Evolutionary conservation across 2,113 vertebrate genomes (phyloP).

Genomic region (Chamaetylas fuelleborni): DNA sequence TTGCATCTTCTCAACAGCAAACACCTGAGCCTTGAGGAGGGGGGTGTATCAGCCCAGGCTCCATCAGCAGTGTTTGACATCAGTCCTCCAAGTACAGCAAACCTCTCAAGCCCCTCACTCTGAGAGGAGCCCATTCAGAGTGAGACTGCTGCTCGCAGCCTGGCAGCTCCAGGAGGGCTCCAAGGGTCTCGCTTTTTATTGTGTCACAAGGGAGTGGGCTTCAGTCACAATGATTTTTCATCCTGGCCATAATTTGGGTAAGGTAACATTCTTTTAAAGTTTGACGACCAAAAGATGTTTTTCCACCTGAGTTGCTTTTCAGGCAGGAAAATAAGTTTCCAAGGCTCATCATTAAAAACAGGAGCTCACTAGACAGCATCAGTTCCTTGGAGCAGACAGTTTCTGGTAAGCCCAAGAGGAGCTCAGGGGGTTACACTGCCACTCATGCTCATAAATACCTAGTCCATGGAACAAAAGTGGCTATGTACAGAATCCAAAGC

Average conservation of each 20-base stretch:
- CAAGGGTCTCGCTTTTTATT: background rate
- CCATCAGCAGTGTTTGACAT: fast-evolving
- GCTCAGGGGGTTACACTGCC: background rate
- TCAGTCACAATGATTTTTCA: background rate
- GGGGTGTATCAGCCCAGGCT: background rate
- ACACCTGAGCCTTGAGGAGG: background rate
- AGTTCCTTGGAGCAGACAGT: background rate
- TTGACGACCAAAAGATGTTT: background rate
- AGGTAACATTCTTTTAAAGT: background rate
- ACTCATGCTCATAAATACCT: background rate
- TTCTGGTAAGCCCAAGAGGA: background rate
- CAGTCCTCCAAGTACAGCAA: fast-evolving
- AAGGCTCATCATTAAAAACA: background rate
- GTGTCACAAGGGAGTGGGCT: fast-evolving
- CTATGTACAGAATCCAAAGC: background rate
- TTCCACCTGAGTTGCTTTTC: background rate
- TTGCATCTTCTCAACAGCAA: too few species aligned
- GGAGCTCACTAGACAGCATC: background rate
- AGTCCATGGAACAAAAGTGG: background rate
- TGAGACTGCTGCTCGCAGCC: background rate
- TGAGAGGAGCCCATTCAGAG: background rate
- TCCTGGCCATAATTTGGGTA: background rate
- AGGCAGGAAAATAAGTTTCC: background rate
- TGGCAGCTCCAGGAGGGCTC: background rate
- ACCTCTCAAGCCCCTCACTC: background rate